phyloP scores from a whole-genome alignment of 2,113 vertebrate genomes.

The Ammodramus savannarum region DNA sequence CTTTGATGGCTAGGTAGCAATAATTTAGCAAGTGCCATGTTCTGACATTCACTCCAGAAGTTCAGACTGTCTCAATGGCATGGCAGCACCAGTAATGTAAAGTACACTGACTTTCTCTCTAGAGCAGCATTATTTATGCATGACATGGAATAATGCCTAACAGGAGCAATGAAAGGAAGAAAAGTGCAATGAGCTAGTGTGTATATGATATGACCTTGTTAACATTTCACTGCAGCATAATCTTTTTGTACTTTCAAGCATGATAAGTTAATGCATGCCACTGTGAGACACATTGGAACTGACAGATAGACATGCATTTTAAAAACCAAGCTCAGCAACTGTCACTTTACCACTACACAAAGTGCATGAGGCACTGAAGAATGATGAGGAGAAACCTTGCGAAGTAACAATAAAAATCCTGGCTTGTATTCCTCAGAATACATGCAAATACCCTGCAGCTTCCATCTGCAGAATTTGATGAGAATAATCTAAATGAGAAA shows the following conservation, averaged over 20 bases:
- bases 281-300: slow-evolving; percentile 9
- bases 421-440: neutral
- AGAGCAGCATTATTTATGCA: slow-evolving; percentile 55
- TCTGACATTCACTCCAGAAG: slow-evolving; percentile 34
- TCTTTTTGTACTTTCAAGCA: slow-evolving; percentile 48
- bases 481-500: slow-evolving; percentile 2
- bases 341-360: neutral
- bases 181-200: slow-evolving; percentile 42
- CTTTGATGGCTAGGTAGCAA: slow-evolving; percentile 21
- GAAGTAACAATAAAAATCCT: neutral
- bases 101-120: slow-evolving; percentile 6
- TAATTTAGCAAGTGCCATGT: slow-evolving; percentile 5
- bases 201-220: slow-evolving; percentile 60
- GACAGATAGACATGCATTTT: slow-evolving; percentile 42
- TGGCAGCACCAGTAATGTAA: neutral
- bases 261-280: slow-evolving; percentile 15
- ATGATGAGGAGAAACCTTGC: neutral
- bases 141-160: slow-evolving; percentile 45
- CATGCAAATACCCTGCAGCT: neutral
- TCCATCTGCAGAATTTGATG: neutral
- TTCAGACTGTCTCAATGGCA: neutral
- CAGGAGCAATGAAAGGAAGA: slow-evolving; percentile 48
- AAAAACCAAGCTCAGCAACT: slow-evolving; percentile 12
- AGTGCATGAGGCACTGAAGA: neutral
- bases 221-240: slow-evolving; percentile 38